phyloP scores from a whole-genome alignment of 2,113 vertebrate species.

The Urocolius indicus region DNA sequence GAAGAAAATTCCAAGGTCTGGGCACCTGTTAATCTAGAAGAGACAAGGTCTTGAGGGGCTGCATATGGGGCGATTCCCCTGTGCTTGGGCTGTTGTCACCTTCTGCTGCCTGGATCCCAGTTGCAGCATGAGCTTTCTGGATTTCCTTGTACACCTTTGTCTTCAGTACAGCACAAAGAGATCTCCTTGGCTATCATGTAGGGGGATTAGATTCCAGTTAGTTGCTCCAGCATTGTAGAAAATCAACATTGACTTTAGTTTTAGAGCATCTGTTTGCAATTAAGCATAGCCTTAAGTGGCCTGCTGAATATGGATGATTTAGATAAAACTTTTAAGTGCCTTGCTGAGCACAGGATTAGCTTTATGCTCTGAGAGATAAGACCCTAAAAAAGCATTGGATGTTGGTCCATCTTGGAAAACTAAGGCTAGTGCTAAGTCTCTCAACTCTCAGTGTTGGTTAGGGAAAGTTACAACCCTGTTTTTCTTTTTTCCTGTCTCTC shows the following conservation, averaged over 20 bases:
- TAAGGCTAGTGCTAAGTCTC: neutral
- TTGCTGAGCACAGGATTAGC: neutral
- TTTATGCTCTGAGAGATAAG: neutral
- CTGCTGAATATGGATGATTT: neutral
- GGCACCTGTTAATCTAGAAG: neutral
- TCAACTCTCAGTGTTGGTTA: neutral
- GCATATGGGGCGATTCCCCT: neutral
- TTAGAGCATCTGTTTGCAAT: neutral
- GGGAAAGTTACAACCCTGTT: neutral
- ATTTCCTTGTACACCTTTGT: neutral
- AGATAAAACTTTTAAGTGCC: neutral
- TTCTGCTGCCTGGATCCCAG: neutral
- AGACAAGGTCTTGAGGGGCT: neutral
- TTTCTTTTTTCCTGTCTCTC: neutral
- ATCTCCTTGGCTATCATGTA: accelerated
- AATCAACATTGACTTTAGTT: neutral
- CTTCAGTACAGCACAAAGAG: neutral
- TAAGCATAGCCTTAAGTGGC: neutral
- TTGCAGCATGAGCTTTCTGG: neutral
- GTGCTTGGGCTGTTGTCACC: neutral
- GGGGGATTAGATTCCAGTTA: neutral
- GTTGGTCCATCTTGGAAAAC: neutral
- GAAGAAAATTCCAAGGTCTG: neutral
- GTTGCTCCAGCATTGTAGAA: neutral
- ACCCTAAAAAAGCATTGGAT: neutral